These are phyloP conservation scores for Serinus canaria DNA, from an alignment of 2,113 vertebrate genomes.

Conservation along the genomic window DNA sequence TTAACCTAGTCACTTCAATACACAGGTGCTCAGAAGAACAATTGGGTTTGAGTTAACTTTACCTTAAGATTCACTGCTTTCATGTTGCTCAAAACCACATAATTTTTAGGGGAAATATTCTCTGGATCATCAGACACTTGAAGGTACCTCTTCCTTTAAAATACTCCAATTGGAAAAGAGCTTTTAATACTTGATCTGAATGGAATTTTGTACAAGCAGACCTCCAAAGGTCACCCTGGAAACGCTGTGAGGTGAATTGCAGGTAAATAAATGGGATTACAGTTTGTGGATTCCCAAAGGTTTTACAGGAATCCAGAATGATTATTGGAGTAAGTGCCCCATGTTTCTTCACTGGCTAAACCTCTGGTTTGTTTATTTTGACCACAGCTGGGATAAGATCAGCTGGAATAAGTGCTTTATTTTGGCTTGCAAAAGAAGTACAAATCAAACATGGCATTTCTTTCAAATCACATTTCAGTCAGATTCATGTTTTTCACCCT, in stretches of 20 bases:
- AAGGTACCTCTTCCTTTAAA: background rate
- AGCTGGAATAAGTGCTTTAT: background rate
- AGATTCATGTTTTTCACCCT: background rate
- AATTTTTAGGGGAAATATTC: background rate
- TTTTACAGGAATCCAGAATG: background rate
- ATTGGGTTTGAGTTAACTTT: background rate
- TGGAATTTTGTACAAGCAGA: background rate
- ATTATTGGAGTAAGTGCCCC: background rate
- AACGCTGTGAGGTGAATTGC: background rate
- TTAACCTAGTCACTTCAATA: background rate
- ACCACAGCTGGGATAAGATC: background rate
- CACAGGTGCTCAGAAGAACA: background rate
- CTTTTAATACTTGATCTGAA: background rate
- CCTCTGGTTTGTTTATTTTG: background rate
- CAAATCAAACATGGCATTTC: background rate
- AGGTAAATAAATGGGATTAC: background rate
- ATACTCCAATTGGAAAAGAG: background rate
- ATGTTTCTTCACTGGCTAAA: background rate
- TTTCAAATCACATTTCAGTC: background rate
- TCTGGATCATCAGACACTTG: background rate
- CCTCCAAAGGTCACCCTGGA: background rate
- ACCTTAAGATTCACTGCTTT: background rate
- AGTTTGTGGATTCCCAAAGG: background rate
- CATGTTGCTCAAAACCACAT: background rate
- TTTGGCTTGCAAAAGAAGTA: background rate